Conservation (phyloP, 2,888 invertebrate species). For the Lissonota sp. region DNA sequence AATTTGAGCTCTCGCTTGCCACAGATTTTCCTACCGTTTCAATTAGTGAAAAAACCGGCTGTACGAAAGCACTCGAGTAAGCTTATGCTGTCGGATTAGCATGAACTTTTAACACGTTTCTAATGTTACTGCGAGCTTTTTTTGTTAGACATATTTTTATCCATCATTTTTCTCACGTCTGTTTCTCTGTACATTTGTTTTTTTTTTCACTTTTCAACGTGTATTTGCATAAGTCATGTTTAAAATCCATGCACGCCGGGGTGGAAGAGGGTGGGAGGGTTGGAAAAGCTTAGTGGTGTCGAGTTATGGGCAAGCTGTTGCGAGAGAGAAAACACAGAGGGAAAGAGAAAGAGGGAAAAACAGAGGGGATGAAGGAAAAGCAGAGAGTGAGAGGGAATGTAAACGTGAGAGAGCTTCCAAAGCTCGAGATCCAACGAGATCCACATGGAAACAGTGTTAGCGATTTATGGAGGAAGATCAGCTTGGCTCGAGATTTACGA, state of each 20-base stretch:
- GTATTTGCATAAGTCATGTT: slow-evolving; percentile 55
- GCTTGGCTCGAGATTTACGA: slow-evolving; percentile 44
- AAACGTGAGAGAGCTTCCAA: slow-evolving; percentile 32
- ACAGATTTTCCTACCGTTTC: no score
- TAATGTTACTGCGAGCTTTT: background rate
- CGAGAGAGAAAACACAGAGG: slow-evolving; percentile 33
- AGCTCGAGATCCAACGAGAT: slow-evolving; percentile 42
- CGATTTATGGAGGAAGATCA: slow-evolving; percentile 46
- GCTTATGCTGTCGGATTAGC: background rate
- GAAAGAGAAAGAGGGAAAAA: background rate
- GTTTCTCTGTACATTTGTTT: background rate
- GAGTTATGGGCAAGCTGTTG: slow-evolving; percentile 62
- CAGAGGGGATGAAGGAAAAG: background rate
- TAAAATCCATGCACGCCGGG: slow-evolving; percentile 43
- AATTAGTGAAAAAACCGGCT: no score
- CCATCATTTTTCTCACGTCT: slow-evolving; percentile 1
- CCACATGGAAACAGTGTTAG: slow-evolving; percentile 9
- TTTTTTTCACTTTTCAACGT: background rate
- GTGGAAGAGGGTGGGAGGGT: no score
- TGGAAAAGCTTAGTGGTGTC: slow-evolving; percentile 40
- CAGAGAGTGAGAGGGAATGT: slow-evolving; percentile 15
- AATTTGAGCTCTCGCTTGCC: no score
- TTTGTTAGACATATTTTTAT: background rate
- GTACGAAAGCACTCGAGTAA: no score
- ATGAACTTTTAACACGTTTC: background rate